A percentile compares a stretch with the other conserved stretches of the same genome.
Conservation (phyloP, 2,113 vertebrate genomes). For the Noturus placidus region DNA sequence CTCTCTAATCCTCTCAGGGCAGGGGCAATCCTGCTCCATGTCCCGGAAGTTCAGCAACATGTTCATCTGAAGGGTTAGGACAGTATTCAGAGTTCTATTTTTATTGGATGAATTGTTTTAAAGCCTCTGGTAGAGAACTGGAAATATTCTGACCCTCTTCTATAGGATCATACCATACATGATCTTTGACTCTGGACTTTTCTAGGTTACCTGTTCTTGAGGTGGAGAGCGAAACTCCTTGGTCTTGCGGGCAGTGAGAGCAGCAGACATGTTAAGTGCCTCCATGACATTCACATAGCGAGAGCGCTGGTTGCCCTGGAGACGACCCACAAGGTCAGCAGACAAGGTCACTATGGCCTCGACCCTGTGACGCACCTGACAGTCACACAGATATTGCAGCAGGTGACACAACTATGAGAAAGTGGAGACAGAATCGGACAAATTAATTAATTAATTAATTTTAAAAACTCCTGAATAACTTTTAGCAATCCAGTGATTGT, state of each 20-base stretch:
- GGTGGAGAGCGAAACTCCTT: conserved; percentile 95
- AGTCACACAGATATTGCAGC: conserved; percentile 93
- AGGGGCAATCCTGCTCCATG: conserved; percentile 90
- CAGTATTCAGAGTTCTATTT: background rate
- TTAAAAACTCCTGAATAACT: conserved; percentile 47
- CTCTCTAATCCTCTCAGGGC: conserved; percentile 86
- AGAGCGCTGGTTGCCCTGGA: conserved; percentile 93
- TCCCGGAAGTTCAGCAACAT: conserved; percentile 95
- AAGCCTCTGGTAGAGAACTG: conserved; percentile 64
- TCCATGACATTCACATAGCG: conserved; percentile 98
- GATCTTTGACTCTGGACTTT: background rate
- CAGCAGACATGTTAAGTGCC: conserved; percentile 96
- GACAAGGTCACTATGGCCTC: conserved; percentile 96
- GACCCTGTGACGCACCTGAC: conserved; percentile 90
- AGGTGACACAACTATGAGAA: conserved; percentile 94
- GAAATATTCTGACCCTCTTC: too few species aligned
- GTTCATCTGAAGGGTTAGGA: conserved; percentile 79
- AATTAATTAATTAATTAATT: background rate
- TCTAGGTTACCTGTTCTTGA: conserved; percentile 83
- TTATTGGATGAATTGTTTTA: background rate
- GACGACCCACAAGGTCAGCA: conserved; percentile 89
- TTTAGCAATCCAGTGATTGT: conserved; percentile 50
- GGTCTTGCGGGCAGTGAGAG: conserved; percentile 91
- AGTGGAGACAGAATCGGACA: conserved; percentile 43
- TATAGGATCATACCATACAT: background rate